Percentiles rank a stretch among this genome's conserved stretches.
Conservation (phyloP, 2,888 invertebrate species). For the Andrena haemorrhoa region DNA sequence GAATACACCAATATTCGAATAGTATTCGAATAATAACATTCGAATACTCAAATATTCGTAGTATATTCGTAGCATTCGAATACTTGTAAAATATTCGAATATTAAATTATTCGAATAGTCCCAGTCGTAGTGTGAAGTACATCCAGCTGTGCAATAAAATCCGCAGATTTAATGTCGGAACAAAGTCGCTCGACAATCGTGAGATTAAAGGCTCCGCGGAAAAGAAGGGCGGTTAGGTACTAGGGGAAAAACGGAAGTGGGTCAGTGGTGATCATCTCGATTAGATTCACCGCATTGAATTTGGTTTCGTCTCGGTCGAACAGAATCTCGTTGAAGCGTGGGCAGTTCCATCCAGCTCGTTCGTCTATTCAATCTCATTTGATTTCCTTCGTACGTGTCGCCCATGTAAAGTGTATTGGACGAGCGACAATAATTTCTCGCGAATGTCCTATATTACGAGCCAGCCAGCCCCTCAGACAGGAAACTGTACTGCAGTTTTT, state of each 20-base stretch:
- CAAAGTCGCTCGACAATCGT: conserved; percentile 2
- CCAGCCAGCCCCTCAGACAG: neutral
- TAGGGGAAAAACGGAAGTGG: conserved; percentile 61
- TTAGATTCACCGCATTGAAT: conserved; percentile 74
- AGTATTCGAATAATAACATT: too few species aligned
- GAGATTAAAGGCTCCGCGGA: conserved; percentile 21
- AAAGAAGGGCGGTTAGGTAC: neutral
- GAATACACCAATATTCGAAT: too few species aligned
- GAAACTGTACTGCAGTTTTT: conserved; percentile 35
- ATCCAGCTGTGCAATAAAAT: neutral
- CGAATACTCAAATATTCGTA: too few species aligned
- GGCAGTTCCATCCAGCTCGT: conserved; percentile 33
- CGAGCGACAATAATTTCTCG: conserved; percentile 49
- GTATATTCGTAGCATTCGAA: too few species aligned
- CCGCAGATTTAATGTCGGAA: conserved; percentile 1
- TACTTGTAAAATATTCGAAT: too few species aligned
- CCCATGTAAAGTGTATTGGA: conserved; percentile 48
- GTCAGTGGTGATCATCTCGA: conserved; percentile 74
- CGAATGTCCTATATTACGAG: conserved; percentile 23
- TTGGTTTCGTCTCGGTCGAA: conserved; percentile 64
- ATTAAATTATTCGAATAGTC: too few species aligned
- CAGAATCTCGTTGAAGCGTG: conserved; percentile 56
- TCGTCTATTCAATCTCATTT: conserved; percentile 61
- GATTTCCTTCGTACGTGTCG: conserved; percentile 63
- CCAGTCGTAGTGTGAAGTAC: too few species aligned